Evolutionary conservation across 2,888 invertebrate species (phyloP).

Genomic region (Synanthedon myopaeformis): DNA sequence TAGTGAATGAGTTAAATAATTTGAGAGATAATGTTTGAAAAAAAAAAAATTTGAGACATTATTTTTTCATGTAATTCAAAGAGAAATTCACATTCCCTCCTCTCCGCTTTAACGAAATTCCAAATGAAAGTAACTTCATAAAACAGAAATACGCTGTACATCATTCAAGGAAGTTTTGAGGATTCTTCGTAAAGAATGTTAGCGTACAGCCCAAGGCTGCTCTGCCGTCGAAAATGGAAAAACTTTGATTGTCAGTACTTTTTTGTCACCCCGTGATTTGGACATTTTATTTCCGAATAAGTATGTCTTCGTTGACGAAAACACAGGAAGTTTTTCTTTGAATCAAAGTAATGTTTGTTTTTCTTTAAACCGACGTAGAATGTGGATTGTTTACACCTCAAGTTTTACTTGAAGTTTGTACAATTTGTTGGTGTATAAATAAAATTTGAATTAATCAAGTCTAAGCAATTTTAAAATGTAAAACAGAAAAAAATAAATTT

Average conservation of each 20-base stretch:
- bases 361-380: too few relatives aligned
- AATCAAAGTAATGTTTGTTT: not conserved
- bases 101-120: not conserved
- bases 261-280: constrained; percentile 53
- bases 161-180: not conserved
- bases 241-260: constrained; percentile 57
- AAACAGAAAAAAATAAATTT: too few relatives aligned
- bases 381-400: too few relatives aligned
- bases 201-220: constrained; percentile 32
- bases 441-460: too few relatives aligned
- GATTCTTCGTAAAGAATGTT: constrained; percentile 1
- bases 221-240: constrained; percentile 54
- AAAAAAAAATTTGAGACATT: too few relatives aligned
- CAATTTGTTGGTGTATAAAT: too few relatives aligned
- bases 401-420: too few relatives aligned
- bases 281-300: constrained; percentile 32
- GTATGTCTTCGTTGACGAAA: constrained; percentile 12
- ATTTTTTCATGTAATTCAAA: too few relatives aligned
- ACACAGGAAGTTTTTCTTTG: constrained; percentile 14
- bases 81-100: too few relatives aligned
- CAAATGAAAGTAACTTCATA: not conserved
- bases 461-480: too few relatives aligned
- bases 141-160: not conserved
- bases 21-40: too few relatives aligned
- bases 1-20: too few relatives aligned